phyloP scores from a whole-genome alignment of 2,113 vertebrate genomes.

The Sula dactylatra region DNA sequence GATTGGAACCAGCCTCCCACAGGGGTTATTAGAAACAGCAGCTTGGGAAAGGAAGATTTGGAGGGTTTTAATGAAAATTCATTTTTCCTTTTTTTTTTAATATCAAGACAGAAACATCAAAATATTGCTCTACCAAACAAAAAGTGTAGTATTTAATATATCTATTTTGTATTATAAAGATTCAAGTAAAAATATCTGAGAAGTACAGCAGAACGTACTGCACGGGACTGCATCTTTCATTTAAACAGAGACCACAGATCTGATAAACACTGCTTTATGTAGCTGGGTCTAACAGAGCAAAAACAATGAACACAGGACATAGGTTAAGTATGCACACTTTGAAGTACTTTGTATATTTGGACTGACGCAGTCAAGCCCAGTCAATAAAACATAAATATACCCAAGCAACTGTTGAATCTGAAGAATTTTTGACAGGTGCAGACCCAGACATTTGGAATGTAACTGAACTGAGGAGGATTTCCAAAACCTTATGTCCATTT shows the following conservation, averaged over 20 bases:
- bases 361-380: background rate
- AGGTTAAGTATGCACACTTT: background rate
- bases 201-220: background rate
- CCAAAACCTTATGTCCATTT: background rate
- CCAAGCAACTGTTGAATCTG: background rate
- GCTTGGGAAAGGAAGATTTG: background rate
- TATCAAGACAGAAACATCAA: background rate
- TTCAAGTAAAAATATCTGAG: background rate
- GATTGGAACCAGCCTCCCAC: background rate
- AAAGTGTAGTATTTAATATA: background rate
- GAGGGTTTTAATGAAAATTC: background rate
- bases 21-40: slow-evolving; percentile 19
- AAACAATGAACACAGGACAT: background rate
- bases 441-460: background rate
- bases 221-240: background rate
- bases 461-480: background rate
- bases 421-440: background rate
- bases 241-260: background rate
- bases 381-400: background rate
- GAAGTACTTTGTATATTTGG: background rate
- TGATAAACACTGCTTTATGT: background rate
- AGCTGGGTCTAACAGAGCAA: background rate
- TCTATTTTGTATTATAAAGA: background rate
- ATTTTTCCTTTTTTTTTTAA: background rate
- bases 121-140: background rate